Conservation (phyloP, 2,888 invertebrate genomes). For the Ariolimax columbianus region DNA sequence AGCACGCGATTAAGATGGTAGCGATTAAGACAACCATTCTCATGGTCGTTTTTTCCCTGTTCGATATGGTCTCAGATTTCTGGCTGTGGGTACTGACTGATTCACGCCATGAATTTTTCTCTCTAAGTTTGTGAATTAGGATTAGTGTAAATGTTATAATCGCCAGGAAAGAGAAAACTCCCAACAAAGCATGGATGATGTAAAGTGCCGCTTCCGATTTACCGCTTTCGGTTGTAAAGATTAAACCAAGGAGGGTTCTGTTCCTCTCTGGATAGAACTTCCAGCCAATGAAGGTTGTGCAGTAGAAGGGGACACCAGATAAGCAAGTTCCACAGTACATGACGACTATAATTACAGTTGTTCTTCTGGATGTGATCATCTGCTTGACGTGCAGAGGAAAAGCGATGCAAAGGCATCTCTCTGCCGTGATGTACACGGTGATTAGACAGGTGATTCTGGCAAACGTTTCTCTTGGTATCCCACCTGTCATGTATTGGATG, state of each 20-base stretch:
- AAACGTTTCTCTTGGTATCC: background rate
- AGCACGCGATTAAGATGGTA: conserved; percentile 3
- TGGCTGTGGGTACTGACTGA: background rate
- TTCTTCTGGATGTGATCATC: conserved; percentile 6
- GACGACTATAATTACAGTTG: background rate
- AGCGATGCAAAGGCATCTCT: conserved; percentile 6
- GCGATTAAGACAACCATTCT: background rate
- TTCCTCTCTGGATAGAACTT: background rate
- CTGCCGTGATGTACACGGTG: conserved; percentile 11
- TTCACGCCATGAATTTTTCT: background rate
- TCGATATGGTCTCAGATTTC: background rate
- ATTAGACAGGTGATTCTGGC: conserved; percentile 21
- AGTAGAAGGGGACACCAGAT: background rate
- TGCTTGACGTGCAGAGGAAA: conserved; percentile 20
- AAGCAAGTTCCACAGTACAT: background rate
- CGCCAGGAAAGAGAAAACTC: background rate
- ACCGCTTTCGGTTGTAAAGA: background rate
- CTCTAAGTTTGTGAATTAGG: conserved; percentile 7
- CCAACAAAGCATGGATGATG: background rate
- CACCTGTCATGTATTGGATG: conserved; percentile 1
- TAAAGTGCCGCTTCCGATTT: background rate
- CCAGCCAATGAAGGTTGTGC: background rate
- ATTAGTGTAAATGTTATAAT: background rate
- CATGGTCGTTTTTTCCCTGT: background rate
- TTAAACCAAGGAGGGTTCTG: conserved; percentile 2